phyloP scores from a whole-genome alignment of 2,797 vertebrate species.

The Eupleurogrammus muticus region DNA sequence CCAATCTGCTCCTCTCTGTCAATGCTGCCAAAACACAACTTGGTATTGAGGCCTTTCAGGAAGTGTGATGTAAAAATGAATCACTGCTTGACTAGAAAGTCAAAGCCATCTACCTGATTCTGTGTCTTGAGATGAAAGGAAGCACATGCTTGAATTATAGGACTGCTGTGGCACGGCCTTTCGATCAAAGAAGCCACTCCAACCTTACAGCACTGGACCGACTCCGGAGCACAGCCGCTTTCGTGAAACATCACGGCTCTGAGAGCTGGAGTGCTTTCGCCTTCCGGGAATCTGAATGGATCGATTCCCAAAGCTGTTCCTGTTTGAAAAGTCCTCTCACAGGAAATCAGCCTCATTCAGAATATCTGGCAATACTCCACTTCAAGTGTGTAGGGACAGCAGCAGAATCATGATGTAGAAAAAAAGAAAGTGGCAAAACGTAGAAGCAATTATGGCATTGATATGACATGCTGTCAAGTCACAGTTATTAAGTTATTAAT shows the following conservation, averaged over 20 bases:
- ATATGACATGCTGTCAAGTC: not conserved
- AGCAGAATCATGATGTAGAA: not conserved
- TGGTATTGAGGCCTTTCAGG: conserved; percentile 6
- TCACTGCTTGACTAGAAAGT: not conserved
- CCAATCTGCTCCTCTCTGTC: conserved; percentile 24
- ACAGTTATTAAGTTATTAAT: too few relatives aligned
- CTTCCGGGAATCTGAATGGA: not conserved
- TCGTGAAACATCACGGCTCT: conserved; percentile 4
- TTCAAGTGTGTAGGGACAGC: conserved; percentile 2
- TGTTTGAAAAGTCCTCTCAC: conserved; percentile 4
- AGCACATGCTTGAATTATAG: conserved; percentile 3
- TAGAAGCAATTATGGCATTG: not conserved
- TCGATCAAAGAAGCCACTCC: not conserved
- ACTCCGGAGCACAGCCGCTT: conserved; percentile 12
- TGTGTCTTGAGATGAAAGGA: not conserved
- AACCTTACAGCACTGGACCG: conserved; percentile 20
- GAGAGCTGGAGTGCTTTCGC: not conserved
- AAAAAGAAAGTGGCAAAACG: not conserved
- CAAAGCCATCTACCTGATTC: not conserved
- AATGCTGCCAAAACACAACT: not conserved
- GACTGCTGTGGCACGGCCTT: not conserved
- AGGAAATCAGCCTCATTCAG: conserved; percentile 31
- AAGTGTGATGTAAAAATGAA: not conserved
- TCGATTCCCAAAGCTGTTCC: conserved; percentile 17
- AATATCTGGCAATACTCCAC: conserved; percentile 17